phyloP scores from a whole-genome alignment of 2,113 vertebrate genomes.

The Sinocyclocheilus grahami region DNA sequence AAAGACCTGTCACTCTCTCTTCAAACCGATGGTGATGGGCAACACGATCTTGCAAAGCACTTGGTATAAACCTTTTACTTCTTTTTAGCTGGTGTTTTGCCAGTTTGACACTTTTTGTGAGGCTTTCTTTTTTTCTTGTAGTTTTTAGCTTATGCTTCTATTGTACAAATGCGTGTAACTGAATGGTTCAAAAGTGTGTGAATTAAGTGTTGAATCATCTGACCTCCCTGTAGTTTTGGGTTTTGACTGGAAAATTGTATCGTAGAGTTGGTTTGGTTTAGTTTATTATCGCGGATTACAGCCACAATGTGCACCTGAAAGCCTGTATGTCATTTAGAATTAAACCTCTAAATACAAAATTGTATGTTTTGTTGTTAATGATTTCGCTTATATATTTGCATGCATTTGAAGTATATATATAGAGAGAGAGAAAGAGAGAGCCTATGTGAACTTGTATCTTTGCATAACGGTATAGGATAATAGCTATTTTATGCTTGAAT shows the following conservation, averaged over 20 bases:
- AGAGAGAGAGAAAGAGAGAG: too few species aligned
- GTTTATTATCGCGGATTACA: background rate
- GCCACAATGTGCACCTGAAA: background rate
- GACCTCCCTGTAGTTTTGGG: background rate
- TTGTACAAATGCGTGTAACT: background rate
- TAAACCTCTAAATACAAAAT: background rate
- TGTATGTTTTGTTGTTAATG: background rate
- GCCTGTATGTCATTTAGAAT: background rate
- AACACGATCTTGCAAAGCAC: slow-evolving; percentile 77
- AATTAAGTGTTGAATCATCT: slow-evolving; percentile 4
- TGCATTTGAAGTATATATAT: background rate
- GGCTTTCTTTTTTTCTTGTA: background rate
- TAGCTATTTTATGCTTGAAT: background rate
- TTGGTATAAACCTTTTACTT: slow-evolving; percentile 70
- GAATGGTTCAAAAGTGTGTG: background rate
- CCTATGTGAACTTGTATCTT: too few species aligned
- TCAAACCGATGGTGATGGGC: slow-evolving; percentile 83
- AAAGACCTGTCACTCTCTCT: slow-evolving; percentile 97
- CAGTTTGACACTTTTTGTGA: background rate
- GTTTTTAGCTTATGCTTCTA: background rate
- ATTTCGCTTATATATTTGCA: background rate
- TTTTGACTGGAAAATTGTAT: background rate
- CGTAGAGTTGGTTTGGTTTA: background rate
- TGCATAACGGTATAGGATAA: too few species aligned
- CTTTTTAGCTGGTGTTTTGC: slow-evolving; percentile 50